Conservation (phyloP, 2,113 vertebrate genomes). For the Poecilia latipinna region DNA sequence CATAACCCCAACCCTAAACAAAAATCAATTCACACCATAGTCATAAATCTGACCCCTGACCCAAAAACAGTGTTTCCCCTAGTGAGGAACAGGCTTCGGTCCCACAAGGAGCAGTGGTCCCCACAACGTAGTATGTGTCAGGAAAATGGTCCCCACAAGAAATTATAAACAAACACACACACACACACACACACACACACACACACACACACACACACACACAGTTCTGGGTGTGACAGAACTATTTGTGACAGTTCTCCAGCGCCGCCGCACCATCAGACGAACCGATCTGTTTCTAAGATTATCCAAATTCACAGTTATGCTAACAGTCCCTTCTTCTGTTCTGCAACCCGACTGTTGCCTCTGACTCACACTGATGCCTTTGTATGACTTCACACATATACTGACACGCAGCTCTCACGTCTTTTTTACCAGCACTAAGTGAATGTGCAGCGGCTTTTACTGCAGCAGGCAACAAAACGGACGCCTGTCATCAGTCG, state of each 20-base stretch:
- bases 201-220: slow-evolving; percentile 11
- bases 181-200: too few relatives aligned
- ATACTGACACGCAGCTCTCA: slow-evolving; percentile 31
- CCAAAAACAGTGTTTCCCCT: too few relatives aligned
- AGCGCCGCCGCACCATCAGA: slow-evolving; percentile 51
- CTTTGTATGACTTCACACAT: slow-evolving; percentile 50
- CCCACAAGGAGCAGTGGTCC: too few relatives aligned
- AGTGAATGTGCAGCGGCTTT: slow-evolving; percentile 32
- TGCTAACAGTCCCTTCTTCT: slow-evolving; percentile 61
- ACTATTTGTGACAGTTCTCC: slow-evolving; percentile 42
- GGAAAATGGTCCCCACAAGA: too few relatives aligned
- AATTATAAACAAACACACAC: too few relatives aligned
- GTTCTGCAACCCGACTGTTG: slow-evolving; percentile 60
- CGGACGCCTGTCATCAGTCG: slow-evolving; percentile 67
- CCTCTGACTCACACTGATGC: slow-evolving; percentile 66
- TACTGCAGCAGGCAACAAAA: slow-evolving; percentile 56
- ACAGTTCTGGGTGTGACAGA: slow-evolving; percentile 32
- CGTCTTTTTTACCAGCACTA: slow-evolving; percentile 37
- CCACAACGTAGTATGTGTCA: too few relatives aligned
- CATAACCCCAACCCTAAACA: too few relatives aligned
- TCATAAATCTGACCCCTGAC: too few relatives aligned
- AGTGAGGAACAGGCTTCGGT: too few relatives aligned
- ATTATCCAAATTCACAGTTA: slow-evolving; percentile 73
- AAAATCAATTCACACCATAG: too few relatives aligned
- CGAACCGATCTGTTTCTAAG: slow-evolving; percentile 58